These are phyloP conservation scores for Platalea minor DNA, from an alignment of 2,797 vertebrate species.

Conservation along the genomic window DNA sequence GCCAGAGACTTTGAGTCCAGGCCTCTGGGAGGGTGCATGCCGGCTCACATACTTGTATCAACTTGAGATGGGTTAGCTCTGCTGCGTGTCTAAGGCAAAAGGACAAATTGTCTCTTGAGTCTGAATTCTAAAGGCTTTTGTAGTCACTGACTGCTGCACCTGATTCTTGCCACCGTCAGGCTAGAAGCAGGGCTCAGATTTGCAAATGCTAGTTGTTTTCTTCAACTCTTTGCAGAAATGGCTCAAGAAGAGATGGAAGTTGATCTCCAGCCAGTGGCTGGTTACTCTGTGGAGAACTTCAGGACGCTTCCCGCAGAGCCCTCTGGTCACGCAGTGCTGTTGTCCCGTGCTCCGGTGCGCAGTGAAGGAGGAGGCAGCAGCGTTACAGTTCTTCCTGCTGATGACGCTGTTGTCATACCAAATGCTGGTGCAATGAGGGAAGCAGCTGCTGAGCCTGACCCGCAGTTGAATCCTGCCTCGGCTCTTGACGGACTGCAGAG, in stretches of 20 bases:
- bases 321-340: rapidly evolving
- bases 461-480: rapidly evolving
- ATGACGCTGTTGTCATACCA: neutral
- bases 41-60: rapidly evolving
- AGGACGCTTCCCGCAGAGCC: neutral
- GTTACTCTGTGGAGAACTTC: neutral
- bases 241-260: conserved; percentile 87
- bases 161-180: neutral
- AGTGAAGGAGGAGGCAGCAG: neutral
- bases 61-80: neutral
- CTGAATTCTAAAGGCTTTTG: neutral
- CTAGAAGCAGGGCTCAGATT: rapidly evolving
- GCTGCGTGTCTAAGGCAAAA: neutral
- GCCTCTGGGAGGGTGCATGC: neutral
- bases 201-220: neutral
- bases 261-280: conserved; percentile 67
- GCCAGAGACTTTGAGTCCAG: neutral
- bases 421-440: neutral
- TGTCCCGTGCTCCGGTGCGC: neutral
- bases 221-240: conserved; percentile 60
- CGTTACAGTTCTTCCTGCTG: neutral
- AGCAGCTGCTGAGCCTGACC: neutral
- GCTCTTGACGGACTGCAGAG: conserved; percentile 46
- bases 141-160: neutral
- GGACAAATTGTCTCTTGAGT: neutral